Base-by-base conservation (phyloP, 2,797 vertebrate species). In the Sandelia bainsii region DNA sequence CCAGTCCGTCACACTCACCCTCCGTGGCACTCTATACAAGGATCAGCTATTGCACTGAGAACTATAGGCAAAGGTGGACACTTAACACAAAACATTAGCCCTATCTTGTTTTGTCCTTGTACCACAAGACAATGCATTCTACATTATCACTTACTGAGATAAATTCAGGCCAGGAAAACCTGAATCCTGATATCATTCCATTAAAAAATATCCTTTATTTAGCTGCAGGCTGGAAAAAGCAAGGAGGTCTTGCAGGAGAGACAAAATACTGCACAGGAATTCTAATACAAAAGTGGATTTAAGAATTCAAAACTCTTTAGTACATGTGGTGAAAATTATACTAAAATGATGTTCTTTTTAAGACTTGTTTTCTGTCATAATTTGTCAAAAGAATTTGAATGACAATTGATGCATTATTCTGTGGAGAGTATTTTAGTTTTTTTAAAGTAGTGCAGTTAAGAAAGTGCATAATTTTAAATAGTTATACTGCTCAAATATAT, bases 91-190 rank as follows among this genome's bases (percentile, higher is more conserved):
- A 80, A 76, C 69, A 66, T 75, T 59, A 69, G 57, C 44, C 40
- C 50, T 62, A 78, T 85, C 65, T 80, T 72, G 65, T 72, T 82
- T 77, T 72, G 72, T 69, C 72, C 78, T 71, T 69, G 63, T 56
- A 72, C 60, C 9, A 20, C 63, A 66, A 76, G 34, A 70, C 45
- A 65, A 66, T 62, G 39, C 49, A 53, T 65, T 68, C 46, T 53
- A 51, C 58, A 61, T 63, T 44, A 77, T 83, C 74, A 61, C 59
- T 62, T 66, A 64, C 27, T 11, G 32, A 82, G 75, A 84, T 81
- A 82, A 88, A 75, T 54, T 68, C 11, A 4, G 72, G 62, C 66
- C 22, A 48, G 34, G 53, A 60, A 79, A 82, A 65, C 14, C 4
- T 46, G n/a, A n/a, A n/a, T n/a, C n/a, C 64, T 58, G 42, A 77